Conservation (phyloP, 2,113 vertebrate species). For the Hemicordylus capensis region DNA sequence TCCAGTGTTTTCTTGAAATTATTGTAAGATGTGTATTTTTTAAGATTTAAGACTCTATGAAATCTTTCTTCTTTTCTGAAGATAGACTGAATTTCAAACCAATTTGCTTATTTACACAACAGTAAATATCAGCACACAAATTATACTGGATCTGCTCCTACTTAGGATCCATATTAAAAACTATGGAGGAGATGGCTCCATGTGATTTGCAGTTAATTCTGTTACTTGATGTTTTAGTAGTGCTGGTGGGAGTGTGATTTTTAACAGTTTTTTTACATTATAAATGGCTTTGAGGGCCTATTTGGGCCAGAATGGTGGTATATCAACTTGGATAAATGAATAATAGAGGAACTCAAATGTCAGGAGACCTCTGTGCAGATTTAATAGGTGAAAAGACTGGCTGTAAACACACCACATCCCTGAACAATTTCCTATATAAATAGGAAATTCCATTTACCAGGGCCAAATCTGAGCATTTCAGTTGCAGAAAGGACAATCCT, state of each 20-base stretch:
- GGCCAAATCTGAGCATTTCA: neutral
- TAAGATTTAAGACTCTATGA: neutral
- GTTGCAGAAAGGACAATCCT: neutral
- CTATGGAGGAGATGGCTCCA: neutral
- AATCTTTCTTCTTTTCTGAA: no score
- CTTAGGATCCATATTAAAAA: neutral
- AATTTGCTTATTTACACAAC: neutral
- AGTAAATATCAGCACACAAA: neutral
- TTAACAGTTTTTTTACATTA: neutral
- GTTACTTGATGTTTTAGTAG: neutral
- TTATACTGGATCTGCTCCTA: neutral
- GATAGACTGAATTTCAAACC: constrained; percentile 8
- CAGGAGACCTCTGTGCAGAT: neutral
- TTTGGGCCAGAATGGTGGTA: neutral
- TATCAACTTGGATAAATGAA: neutral
- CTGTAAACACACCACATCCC: neutral
- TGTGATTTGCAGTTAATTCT: neutral
- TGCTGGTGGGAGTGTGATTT: neutral
- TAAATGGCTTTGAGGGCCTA: neutral
- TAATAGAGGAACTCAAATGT: neutral
- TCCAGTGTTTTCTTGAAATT: neutral
- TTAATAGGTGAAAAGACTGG: neutral
- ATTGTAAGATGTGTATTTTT: fast-evolving
- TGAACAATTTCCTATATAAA: neutral
- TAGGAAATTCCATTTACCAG: neutral